Base-by-base conservation (phyloP, 2,797 vertebrate genomes). In the Jordanella pulchra region DNA sequence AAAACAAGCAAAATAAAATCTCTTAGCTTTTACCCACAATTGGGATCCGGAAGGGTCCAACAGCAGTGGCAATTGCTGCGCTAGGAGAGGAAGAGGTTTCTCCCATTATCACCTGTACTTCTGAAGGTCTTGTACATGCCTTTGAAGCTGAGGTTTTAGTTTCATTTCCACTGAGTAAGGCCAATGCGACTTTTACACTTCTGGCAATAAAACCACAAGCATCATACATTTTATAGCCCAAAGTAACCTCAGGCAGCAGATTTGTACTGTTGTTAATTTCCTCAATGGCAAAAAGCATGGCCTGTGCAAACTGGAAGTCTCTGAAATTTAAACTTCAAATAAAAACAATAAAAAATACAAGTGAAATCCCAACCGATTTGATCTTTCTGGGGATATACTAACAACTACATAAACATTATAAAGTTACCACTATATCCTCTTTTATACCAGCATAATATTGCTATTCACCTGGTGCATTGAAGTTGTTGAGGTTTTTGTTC, bases 211-310 rank as follows among this genome's bases (percentile, higher is more conserved):
- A 93, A 14, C 87, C 82, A 48, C 93, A 94, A 3, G 75, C n/a
- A 44, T 94, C 91, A 65, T 89, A 93, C 10, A 94, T 87, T 58
- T 82, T 90, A 56, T 92, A 94, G 0, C 94, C 94, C 18, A 94
- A 67, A 55, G 85, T 77, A 25, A 93, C 42, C 3, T 81, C 87
- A 14, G 92, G 93, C 71, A 94, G 78, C 17, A 94, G 72, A n/a
- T 87, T 74, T 56, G 90, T 87, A 35, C 84, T 92, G 80, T 93
- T 93, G 76, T 94, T 93, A 21, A 94, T 94, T 47, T 67, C 66
- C 7, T 53, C 92, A 30, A 94, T 85, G 44, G 66, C 66, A 67
- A 67, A 67, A 25, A 53, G 50, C 66, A 67, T 67, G 28, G 66
- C 30, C 15, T 67, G 92, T 18, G 89, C 81, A 85, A 60, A 92